Evolutionary conservation across 2,888 invertebrate genomes (phyloP).

Genomic region (Napeogenes inachia): DNA sequence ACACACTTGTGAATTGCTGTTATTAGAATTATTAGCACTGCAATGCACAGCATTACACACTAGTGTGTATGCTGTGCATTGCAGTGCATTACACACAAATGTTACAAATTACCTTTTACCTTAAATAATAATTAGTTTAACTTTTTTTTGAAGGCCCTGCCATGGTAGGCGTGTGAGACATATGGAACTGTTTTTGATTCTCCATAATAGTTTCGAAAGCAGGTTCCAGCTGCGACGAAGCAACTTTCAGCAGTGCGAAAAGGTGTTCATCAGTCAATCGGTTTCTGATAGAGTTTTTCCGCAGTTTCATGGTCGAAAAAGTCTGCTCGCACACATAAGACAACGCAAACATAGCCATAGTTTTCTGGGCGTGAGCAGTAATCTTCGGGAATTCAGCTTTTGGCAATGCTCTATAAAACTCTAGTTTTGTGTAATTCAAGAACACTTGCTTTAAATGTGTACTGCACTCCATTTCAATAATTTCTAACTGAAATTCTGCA

Average conservation of each 20-base stretch:
- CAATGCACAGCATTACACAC: no score
- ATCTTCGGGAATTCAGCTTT: no score
- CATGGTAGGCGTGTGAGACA: constrained; percentile 24
- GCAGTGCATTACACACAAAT: constrained; percentile 14
- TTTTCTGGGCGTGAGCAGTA: no score
- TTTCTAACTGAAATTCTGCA: no score
- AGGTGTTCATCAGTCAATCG: constrained; percentile 28
- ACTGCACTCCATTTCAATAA: no score
- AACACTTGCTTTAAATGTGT: no score
- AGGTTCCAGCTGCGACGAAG: constrained; percentile 25
- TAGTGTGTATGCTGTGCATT: no score
- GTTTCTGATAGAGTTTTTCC: constrained; percentile 16
- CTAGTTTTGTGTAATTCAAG: no score
- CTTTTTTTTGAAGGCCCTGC: constrained; percentile 26
- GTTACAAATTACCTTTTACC: constrained; percentile 16
- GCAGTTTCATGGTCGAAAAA: constrained; percentile 19
- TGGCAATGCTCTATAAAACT: no score
- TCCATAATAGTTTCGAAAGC: constrained; percentile 29
- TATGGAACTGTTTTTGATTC: constrained; percentile 32
- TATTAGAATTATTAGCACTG: no score
- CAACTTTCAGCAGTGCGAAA: constrained; percentile 8
- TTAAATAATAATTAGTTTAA: constrained; percentile 19
- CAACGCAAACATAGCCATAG: constrained; percentile 14
- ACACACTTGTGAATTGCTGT: no score
- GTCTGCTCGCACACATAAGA: constrained; percentile 12